Evolutionary conservation across 2,888 invertebrate species (phyloP), one percentile per base, ranked within the genome.

Genomic region (Nebria brevicollis): DNA sequence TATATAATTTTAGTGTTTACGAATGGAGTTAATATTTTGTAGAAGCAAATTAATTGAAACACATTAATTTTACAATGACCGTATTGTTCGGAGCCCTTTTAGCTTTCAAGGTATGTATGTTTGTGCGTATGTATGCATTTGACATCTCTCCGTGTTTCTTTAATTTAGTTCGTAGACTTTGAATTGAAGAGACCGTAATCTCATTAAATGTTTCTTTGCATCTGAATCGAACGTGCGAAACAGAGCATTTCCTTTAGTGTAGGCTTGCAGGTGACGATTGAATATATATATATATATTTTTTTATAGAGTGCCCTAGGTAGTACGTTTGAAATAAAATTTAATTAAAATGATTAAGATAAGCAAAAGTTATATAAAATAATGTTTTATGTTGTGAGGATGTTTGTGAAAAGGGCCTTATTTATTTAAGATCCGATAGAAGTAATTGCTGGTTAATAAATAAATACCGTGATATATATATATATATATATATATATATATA

Each of bases 161-260:
- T 85, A 85, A 85, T 85, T 84, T 84, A 84, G 84, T 84, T 83
- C 84, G 83, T 84, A 84, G 85, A 84, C 54, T 54, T 8, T 13
- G 54, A 85, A 83, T 81, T 81, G 81, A 81, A 81, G 76, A 84
- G 83, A 83, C 82, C 84, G 83, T 85, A 85, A 85, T 85, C 84
- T 85, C 83, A 85, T 85, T 85, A 85, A 85, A 85, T 83, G 85
- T 85, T 85, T 84, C 83, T 84, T 84, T 82, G 80, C 82, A 82
- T 74, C 26, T 43, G 20, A 72, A 42, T 68, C 54, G 81, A 66
- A 81, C 81, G 81, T 81, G 81, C 65, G 75, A 75, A 74, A 80
- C 65, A 25, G 65, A 2, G 54, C 13, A 8, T 54, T 54, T 11
- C 0, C 54, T 54, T 5, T 34, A 34, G 34, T 20, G 10, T 13